These are phyloP conservation scores for Fulica atra DNA, from an alignment of 2,113 vertebrate species.

Conservation along the genomic window DNA sequence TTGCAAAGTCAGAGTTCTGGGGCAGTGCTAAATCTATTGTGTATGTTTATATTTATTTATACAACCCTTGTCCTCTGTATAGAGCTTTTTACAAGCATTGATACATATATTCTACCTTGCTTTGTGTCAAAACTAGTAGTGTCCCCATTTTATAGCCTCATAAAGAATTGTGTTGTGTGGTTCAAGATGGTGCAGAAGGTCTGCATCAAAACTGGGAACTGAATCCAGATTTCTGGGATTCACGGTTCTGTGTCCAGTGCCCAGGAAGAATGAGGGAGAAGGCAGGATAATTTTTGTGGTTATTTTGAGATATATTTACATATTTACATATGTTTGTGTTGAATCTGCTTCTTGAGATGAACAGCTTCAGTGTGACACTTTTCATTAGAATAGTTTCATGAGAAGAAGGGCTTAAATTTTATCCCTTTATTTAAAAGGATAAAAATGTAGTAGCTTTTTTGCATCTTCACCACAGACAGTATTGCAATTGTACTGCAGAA, in stretches of 20 bases:
- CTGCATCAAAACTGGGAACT: neutral
- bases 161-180: neutral
- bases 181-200: neutral
- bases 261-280: neutral
- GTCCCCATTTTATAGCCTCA: neutral
- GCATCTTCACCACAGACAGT: neutral
- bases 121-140: neutral
- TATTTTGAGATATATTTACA: neutral
- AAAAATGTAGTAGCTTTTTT: neutral
- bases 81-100: neutral
- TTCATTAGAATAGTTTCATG: neutral
- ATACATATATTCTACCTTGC: neutral
- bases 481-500: neutral
- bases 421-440: neutral
- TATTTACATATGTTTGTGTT: neutral
- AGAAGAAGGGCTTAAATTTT: neutral
- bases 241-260: neutral
- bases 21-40: neutral
- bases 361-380: neutral
- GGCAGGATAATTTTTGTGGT: neutral
- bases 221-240: neutral
- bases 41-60: slow-evolving; percentile 2
- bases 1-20: neutral
- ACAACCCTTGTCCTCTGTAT: neutral
- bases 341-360: neutral